Conservation (phyloP, 2,113 vertebrate genomes). For the Neofelis nebulosa region DNA sequence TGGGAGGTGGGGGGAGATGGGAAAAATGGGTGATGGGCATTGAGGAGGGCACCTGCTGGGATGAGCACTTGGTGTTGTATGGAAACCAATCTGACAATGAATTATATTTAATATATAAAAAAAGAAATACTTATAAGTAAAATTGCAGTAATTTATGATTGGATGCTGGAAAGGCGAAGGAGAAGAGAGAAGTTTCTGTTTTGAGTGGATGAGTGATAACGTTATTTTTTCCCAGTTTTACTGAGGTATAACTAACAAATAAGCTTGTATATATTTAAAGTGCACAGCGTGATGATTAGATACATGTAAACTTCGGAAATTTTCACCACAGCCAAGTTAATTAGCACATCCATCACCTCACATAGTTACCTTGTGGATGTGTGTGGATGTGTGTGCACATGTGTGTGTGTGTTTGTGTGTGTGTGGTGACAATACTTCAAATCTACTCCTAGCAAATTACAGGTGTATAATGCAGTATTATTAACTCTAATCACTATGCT, state of each 20-base stretch:
- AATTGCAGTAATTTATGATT: not conserved
- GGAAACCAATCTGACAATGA: too few relatives aligned
- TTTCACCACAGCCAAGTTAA: not conserved
- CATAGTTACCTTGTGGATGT: too few relatives aligned
- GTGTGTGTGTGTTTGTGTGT: too few relatives aligned
- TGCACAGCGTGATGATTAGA: not conserved
- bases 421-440: not conserved
- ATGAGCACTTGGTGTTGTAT: too few relatives aligned
- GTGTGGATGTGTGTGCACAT: too few relatives aligned
- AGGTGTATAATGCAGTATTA: not conserved
- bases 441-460: not conserved
- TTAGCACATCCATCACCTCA: not conserved
- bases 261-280: not conserved
- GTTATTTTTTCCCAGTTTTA: not conserved
- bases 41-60: too few relatives aligned
- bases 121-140: not conserved
- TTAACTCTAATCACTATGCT: not conserved
- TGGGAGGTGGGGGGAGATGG: too few relatives aligned
- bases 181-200: not conserved
- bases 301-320: not conserved
- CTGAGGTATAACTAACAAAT: not conserved
- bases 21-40: too few relatives aligned
- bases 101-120: too few relatives aligned
- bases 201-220: not conserved
- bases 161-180: too few relatives aligned